phyloP scores from a whole-genome alignment of 2,888 invertebrate species.

The Pyrrhia umbra region DNA sequence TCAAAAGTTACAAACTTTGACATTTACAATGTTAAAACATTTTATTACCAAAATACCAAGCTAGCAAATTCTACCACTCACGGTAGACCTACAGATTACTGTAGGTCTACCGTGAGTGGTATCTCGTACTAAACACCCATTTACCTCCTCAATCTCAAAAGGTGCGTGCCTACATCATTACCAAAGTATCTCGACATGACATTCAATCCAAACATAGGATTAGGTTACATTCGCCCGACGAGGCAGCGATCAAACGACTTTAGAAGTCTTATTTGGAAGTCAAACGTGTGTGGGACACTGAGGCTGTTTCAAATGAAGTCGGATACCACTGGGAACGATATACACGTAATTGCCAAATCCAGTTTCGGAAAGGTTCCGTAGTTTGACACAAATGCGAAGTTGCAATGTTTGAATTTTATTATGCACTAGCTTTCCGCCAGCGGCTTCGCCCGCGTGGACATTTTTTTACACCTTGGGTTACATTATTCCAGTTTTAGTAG shows the following conservation, averaged over 20 bases:
- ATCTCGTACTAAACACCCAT: too few relatives aligned
- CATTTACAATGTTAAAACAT: too few relatives aligned
- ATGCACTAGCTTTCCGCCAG: too few relatives aligned
- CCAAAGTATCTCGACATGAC: background rate
- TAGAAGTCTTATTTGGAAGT: conserved; percentile 59
- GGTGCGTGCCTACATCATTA: background rate
- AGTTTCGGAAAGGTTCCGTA: conserved; percentile 49
- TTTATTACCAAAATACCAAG: too few relatives aligned
- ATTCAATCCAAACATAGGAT: conserved; percentile 20
- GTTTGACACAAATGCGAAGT: conserved; percentile 20
- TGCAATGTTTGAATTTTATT: too few relatives aligned
- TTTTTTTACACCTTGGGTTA: too few relatives aligned
- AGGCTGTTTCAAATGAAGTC: conserved; percentile 39
- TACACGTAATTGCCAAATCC: conserved; percentile 63
- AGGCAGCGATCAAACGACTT: conserved; percentile 38
- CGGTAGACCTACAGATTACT: too few relatives aligned
- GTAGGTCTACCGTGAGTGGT: too few relatives aligned
- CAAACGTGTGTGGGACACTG: conserved; percentile 51
- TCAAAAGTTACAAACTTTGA: too few relatives aligned
- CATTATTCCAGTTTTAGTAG: too few relatives aligned
- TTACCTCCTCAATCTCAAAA: background rate
- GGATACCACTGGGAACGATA: conserved; percentile 54
- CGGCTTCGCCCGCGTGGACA: too few relatives aligned
- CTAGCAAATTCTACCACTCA: too few relatives aligned
- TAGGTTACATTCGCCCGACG: conserved; percentile 27